Evolutionary conservation across 2,797 vertebrate genomes (phyloP).

Genomic region (Hapalemur alaotrensis): DNA sequence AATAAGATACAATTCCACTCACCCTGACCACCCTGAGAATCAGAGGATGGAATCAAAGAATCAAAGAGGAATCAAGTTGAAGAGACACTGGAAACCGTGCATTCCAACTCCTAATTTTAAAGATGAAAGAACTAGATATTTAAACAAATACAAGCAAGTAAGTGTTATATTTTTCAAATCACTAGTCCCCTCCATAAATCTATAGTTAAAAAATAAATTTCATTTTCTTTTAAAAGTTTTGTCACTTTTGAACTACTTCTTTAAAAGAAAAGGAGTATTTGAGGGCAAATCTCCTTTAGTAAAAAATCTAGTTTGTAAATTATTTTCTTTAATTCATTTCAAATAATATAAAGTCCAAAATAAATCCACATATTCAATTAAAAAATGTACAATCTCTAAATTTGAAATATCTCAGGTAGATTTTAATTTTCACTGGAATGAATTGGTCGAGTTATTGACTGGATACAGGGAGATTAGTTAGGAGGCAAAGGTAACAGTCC

Average conservation of each 20-base stretch:
- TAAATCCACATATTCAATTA: background rate
- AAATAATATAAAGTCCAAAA: conserved; percentile 20
- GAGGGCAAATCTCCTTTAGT: background rate
- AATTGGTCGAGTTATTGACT: background rate
- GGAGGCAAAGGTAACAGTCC: background rate
- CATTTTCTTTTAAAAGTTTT: background rate
- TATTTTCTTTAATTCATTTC: background rate
- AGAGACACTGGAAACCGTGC: background rate
- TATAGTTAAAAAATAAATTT: background rate
- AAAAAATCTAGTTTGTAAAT: background rate
- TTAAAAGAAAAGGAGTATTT: background rate
- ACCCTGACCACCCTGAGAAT: background rate
- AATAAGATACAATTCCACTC: background rate
- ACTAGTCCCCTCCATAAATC: background rate
- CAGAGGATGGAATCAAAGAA: background rate
- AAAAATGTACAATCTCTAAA: background rate
- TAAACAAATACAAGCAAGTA: background rate
- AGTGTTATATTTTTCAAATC: background rate
- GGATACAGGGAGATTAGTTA: background rate
- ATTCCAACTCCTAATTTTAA: background rate
- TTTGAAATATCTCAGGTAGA: background rate
- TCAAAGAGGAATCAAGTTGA: background rate
- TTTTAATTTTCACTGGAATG: background rate
- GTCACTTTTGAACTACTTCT: background rate
- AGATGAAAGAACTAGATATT: background rate